Evolutionary conservation across 2,797 vertebrate species (phyloP).

Genomic region (Hoplostethus atlanticus): DNA sequence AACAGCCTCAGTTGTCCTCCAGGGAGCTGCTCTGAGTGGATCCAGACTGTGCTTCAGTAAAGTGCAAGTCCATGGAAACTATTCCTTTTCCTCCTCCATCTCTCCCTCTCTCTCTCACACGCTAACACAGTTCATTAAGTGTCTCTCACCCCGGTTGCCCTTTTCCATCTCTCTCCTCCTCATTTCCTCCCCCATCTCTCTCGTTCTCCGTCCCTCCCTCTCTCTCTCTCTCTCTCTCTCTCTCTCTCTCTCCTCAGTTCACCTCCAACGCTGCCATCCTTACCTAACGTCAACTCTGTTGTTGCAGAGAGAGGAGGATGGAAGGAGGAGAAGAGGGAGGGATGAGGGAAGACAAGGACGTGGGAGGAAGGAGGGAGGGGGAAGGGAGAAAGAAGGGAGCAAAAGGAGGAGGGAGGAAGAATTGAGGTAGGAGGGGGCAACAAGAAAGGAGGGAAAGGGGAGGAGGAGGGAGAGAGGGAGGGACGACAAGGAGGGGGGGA

Average conservation of each 20-base stretch:
- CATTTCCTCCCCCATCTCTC: constrained; percentile 30
- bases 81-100: constrained; percentile 55
- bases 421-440: background rate
- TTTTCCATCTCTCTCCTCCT: constrained; percentile 23
- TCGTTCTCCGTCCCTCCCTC: background rate
- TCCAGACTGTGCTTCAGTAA: constrained; percentile 72
- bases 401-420: constrained; percentile 2
- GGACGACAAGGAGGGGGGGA: constrained; percentile 28
- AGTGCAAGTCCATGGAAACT: constrained; percentile 63
- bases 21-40: constrained; percentile 69
- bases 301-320: constrained; percentile 25
- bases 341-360: constrained; percentile 8
- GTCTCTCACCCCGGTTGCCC: constrained; percentile 61
- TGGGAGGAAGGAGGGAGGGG: constrained; percentile 16
- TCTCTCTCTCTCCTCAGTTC: constrained; percentile 51
- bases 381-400: constrained; percentile 30
- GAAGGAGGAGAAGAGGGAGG: background rate
- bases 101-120: constrained; percentile 22
- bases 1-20: constrained; percentile 69
- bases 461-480: constrained; percentile 45
- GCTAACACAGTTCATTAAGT: constrained; percentile 59
- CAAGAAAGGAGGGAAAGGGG: constrained; percentile 20
- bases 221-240: constrained; percentile 35
- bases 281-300: constrained; percentile 54
- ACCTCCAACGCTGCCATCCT: constrained; percentile 48